Conservation (phyloP, 92 coral and sea anemone genomes). For the Anthopleura xanthogrammica region DNA sequence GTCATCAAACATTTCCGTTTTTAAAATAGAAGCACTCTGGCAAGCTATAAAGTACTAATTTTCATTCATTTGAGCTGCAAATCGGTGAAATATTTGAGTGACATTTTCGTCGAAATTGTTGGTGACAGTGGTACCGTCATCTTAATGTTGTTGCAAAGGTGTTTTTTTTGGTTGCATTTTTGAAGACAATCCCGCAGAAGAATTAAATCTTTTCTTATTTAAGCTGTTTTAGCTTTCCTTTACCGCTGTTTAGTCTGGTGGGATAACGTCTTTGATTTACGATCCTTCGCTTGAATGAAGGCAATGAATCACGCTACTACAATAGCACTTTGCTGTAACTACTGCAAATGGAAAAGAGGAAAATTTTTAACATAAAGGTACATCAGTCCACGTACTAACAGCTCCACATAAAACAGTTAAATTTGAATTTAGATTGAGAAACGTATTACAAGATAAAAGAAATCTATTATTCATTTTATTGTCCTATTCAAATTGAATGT, state of each 20-base stretch:
- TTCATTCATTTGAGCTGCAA: no score
- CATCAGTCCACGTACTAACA: background rate
- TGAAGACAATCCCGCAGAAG: background rate
- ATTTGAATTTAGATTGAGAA: constrained; percentile 2
- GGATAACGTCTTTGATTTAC: background rate
- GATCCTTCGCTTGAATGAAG: background rate
- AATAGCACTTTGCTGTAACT: background rate
- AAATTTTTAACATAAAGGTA: background rate
- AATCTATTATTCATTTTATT: constrained; percentile 26
- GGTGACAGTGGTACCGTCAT: no score
- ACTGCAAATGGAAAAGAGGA: background rate
- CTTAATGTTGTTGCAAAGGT: no score
- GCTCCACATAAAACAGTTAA: background rate
- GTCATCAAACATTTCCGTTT: background rate
- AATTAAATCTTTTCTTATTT: background rate
- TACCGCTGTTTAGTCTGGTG: background rate
- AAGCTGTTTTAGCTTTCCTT: background rate
- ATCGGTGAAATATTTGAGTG: no score
- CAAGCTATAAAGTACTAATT: no score
- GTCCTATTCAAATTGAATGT: constrained; percentile 17
- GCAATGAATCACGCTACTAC: background rate
- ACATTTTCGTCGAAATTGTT: no score
- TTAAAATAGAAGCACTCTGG: background rate
- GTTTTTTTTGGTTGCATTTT: background rate
- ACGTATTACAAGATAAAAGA: background rate